phyloP scores from a whole-genome alignment of 2,797 vertebrate species.

The Eulemur rubriventer region DNA sequence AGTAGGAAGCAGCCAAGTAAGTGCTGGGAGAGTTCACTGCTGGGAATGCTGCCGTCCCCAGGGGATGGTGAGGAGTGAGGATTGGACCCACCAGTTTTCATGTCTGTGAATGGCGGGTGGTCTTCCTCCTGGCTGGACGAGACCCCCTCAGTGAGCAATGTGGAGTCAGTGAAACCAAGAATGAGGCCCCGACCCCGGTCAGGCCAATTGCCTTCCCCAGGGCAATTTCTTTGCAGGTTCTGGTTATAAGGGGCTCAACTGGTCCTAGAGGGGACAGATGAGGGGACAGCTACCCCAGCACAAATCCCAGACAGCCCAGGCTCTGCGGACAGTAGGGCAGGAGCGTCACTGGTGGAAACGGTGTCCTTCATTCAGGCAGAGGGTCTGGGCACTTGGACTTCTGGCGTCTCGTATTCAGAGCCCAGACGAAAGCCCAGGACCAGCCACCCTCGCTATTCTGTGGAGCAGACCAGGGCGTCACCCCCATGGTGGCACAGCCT shows the following conservation, averaged over 20 bases:
- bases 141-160: background rate
- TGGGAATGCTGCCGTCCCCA: fast-evolving
- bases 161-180: background rate
- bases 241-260: background rate
- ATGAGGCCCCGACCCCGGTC: background rate
- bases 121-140: fast-evolving
- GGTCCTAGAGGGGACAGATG: background rate
- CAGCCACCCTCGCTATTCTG: background rate
- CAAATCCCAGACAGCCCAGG: background rate
- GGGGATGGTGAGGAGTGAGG: background rate
- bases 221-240: background rate
- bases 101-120: background rate
- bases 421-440: background rate
- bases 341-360: background rate
- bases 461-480: no score
- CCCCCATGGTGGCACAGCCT: fast-evolving
- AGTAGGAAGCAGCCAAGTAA: background rate
- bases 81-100: fast-evolving
- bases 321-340: background rate
- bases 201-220: background rate
- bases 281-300: background rate
- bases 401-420: background rate
- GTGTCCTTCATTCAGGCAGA: background rate
- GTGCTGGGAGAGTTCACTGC: no score
- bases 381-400: background rate